Evolutionary conservation across 1,140 invertebrate species (phyloP), one percentile per base, ranked within the genome.

Genomic region (Drosophila jambulina): DNA sequence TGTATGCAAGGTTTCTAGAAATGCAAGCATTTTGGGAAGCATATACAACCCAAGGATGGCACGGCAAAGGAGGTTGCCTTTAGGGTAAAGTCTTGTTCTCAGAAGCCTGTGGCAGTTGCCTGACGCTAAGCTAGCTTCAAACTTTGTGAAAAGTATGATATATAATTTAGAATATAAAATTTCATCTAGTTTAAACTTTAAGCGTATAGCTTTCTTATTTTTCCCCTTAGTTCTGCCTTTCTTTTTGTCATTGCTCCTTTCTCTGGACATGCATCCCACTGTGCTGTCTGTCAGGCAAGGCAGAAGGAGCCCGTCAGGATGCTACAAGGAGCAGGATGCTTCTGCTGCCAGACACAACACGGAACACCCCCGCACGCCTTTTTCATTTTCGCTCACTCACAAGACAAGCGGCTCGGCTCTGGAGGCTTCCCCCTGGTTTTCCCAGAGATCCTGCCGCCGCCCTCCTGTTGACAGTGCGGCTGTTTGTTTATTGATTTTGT

Each of bases 401-500:
- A 19, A 40, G 17, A n/a, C 25, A 34, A 32, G 49, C 43, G 45
- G 15, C 38, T 65, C 29, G n/a, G 3, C 27, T 51, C 27, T 32
- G 13, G 13, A 56, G 54, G 25, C 42, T 56, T 48, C 60, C 60
- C 23, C 34, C n/a, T 19, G 29, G 43, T 61, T 69, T 15, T 43
- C 25, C 32, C 25, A n/a, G 7, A 17, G 65, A 43, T 36, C 46
- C 57, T 65, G 48, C 23, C 13, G 51, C 45, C 45, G 15, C 34
- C 23, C 58, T 32, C 42, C 68, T 46, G 56, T 76, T 60, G 58
- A 38, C 49, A 63, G 46, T 46, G 40, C 49, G 54, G 56, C 75
- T 60, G 63, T 58, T 64, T 59, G 59, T 71, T 78, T 84, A 88
- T 88, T 83, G 84, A 88, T 88, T 88, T 83, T 74, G 75, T 67